Base-by-base conservation (phyloP, 2,113 vertebrate genomes). In the Daboia siamensis region DNA sequence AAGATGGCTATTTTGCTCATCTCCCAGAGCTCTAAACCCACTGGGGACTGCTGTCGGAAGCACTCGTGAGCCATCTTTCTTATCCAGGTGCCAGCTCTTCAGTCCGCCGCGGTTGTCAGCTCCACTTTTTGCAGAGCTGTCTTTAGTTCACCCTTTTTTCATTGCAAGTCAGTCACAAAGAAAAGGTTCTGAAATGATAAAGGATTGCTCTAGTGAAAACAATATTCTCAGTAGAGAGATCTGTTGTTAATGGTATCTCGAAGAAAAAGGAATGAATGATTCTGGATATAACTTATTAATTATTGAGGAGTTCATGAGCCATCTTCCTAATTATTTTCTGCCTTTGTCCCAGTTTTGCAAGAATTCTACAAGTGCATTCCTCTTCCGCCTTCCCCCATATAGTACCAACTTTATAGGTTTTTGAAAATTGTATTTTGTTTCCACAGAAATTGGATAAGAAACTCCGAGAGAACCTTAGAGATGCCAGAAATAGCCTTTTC, bases 401-500 rank as follows among this genome's bases (percentile, higher is more conserved):
- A 85, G 39, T 54, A 61, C n/a, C 10, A 29, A 7, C 6, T 55
- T 69, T 46, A 29, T 57, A 33, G 29, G 23, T 87, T 48, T 23
- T 10, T 94, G 91, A 94, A 95, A 96, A 90, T 13, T 87, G 4
- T 87, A 3, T 54, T 94, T 24, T 4, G 86, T 93, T 95, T 95
- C 91, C 93, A 80, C 33, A 99, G 99, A 99, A 99, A 97, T 95
- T 99, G 97, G 99, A 99, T 96, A 99, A 99, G 97, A 99, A 99
- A 96, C 98, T 99, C 55, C 98, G 99, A 95, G 99, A 99, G 96
- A 99, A 99, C 97, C 98, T 99, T 88, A 98, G 99, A 95, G 99
- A 99, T 94, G 99, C 99, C 97, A 98, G 99, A 95, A 99, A 99
- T 97, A 99, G 99, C 94, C 98, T 99, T 94, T 99, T 99, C 95